Conservation (phyloP, 2,797 vertebrate genomes). For the Myiothlypis chrysogaster region DNA sequence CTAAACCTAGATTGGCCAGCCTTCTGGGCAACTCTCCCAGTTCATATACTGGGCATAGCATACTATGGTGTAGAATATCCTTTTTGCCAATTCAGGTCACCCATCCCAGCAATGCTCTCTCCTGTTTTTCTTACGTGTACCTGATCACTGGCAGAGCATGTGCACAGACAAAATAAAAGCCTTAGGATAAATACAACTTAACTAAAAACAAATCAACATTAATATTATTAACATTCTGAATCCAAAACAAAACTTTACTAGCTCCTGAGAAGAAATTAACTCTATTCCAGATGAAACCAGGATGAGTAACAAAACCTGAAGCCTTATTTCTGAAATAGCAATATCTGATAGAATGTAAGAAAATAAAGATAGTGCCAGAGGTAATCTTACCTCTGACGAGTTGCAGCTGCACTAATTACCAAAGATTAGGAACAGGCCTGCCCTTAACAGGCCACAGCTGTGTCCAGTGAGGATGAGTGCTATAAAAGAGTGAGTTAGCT, state of each 20-base stretch:
- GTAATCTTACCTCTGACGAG: no score
- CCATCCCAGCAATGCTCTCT: background rate
- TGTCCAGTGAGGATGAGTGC: no score
- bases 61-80: background rate
- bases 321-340: background rate
- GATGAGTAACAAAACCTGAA: background rate
- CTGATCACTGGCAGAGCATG: background rate
- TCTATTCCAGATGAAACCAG: background rate
- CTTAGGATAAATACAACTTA: accelerated
- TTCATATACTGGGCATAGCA: background rate
- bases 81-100: accelerated
- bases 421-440: no score
- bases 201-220: background rate
- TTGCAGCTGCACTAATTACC: no score
- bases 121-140: background rate
- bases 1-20: background rate
- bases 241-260: background rate
- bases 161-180: background rate
- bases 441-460: no score
- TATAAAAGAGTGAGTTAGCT: no score
- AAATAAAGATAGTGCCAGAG: no score
- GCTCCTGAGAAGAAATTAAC: background rate
- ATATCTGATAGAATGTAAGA: background rate
- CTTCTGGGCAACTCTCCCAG: background rate
- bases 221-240: background rate